Conservation (phyloP, 1,140 invertebrate species). For the Eueides isabella region DNA sequence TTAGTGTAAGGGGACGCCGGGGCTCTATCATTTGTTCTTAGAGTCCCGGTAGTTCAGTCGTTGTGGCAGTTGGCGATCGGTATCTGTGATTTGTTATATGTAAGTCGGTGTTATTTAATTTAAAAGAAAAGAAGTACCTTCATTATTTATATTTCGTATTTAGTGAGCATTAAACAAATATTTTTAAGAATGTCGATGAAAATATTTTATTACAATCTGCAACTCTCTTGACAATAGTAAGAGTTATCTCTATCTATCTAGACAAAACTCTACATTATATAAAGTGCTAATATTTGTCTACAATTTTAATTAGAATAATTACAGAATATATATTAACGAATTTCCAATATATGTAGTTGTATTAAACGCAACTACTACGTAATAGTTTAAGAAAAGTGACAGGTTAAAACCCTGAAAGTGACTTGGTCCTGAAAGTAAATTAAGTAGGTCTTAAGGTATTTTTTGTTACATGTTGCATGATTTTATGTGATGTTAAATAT, state of each 20-base stretch:
- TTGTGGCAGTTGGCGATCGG: conserved; percentile 64
- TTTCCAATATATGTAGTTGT: background rate
- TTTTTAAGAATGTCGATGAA: background rate
- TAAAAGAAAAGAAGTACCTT: conserved; percentile 41
- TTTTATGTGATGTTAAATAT: conserved; percentile 67
- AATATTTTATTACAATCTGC: conserved; percentile 21
- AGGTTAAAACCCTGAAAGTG: background rate
- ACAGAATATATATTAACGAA: background rate
- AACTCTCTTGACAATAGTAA: conserved; percentile 10
- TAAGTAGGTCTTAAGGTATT: conserved; percentile 17
- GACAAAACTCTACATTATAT: background rate
- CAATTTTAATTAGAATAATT: background rate
- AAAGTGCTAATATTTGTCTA: background rate
- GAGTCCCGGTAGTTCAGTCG: conserved; percentile 36
- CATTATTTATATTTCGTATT: conserved; percentile 29
- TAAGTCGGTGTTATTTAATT: conserved; percentile 72
- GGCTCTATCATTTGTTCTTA: conserved; percentile 16
- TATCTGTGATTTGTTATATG: conserved; percentile 75
- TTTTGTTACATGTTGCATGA: conserved; percentile 61
- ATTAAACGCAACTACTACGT: background rate
- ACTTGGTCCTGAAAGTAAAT: conserved; percentile 13
- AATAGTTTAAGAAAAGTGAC: background rate
- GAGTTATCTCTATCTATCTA: background rate
- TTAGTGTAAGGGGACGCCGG: conserved; percentile 61
- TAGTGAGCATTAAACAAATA: background rate